Evolutionary conservation across 2,888 invertebrate species (phyloP).

Genomic region (Microplitis deprimator): DNA sequence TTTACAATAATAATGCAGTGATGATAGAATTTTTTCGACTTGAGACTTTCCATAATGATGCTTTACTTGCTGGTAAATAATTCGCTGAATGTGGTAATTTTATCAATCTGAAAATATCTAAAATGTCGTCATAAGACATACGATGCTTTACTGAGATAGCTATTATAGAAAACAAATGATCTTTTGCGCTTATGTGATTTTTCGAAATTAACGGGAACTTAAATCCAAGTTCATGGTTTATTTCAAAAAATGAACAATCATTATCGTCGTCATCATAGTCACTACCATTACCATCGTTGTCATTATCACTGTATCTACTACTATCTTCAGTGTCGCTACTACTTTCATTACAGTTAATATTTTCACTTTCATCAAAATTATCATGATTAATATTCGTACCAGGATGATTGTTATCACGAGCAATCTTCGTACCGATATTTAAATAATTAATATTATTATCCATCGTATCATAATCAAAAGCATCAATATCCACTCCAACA

Average conservation of each 20-base stretch:
- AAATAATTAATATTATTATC: too few species aligned
- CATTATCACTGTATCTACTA: neutral
- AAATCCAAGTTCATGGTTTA: neutral
- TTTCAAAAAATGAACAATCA: neutral
- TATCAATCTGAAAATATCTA: neutral
- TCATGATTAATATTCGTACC: neutral
- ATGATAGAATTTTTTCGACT: neutral
- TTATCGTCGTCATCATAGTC: neutral
- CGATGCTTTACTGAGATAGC: neutral
- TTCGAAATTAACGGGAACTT: neutral
- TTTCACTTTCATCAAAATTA: neutral
- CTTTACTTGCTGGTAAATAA: neutral
- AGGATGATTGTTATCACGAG: too few species aligned
- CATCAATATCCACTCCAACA: too few species aligned
- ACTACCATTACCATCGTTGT: neutral
- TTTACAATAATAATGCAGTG: too few species aligned
- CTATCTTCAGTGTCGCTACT: neutral
- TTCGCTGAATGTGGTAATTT: neutral
- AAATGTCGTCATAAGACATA: neutral
- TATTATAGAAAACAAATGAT: neutral
- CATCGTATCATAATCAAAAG: too few species aligned
- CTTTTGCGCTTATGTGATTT: neutral
- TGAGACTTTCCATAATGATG: neutral
- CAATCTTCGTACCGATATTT: too few species aligned
- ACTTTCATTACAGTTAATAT: neutral